A percentile compares a stretch with the other conserved stretches of the same genome.
Conservation (phyloP, 2,888 invertebrate genomes). For the Oeneis ivallda region DNA sequence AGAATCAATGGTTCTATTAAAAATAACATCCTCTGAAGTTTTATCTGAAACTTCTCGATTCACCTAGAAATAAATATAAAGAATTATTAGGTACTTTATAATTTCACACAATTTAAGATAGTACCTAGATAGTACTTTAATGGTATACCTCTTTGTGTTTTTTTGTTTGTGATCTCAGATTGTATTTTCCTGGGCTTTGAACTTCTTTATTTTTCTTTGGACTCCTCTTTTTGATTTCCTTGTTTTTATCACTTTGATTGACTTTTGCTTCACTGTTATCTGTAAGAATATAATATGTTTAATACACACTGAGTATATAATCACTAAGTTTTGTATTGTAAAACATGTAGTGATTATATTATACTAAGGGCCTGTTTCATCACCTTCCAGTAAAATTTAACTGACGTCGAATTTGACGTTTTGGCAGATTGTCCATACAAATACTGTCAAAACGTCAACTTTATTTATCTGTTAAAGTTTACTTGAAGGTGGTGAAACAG, state of each 20-base stretch:
- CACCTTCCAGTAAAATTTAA: no score
- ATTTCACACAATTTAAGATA: neutral
- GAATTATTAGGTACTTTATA: neutral
- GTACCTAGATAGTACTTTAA: no score
- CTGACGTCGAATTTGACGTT: no score
- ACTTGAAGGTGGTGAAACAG: no score
- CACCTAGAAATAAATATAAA: conserved; percentile 22
- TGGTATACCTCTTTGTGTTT: conserved; percentile 35
- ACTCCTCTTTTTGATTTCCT: neutral
- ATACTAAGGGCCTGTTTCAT: no score
- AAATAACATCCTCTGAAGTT: neutral
- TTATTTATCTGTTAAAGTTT: no score
- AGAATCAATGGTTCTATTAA: conserved; percentile 19
- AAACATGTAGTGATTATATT: no score
- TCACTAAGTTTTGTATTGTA: no score
- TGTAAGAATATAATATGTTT: neutral
- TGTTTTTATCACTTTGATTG: conserved; percentile 2
- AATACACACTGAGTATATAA: no score
- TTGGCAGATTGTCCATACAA: no score
- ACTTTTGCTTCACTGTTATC: neutral
- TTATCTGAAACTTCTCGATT: conserved; percentile 9
- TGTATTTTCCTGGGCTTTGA: conserved; percentile 34
- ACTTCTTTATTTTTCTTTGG: neutral
- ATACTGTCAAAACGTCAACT: no score
- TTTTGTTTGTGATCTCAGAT: conserved; percentile 41